These are phyloP conservation scores for Tyto alba DNA, from an alignment of 2,113 vertebrate species.

Conservation along the genomic window DNA sequence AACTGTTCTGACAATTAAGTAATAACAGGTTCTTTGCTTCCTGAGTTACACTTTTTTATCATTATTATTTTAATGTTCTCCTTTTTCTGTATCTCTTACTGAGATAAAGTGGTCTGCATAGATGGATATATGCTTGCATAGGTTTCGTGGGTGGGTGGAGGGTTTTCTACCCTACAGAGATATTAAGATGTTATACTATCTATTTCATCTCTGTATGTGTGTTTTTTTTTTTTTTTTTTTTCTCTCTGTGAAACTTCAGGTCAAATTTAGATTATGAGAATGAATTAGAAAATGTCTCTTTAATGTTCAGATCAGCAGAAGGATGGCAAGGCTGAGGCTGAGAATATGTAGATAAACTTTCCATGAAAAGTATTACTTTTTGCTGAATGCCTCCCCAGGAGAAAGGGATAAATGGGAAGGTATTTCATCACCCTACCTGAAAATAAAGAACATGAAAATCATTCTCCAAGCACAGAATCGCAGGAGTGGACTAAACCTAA, in stretches of 20 bases:
- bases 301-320: neutral
- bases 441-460: neutral
- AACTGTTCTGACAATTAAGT: slow-evolving; percentile 11
- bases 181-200: neutral
- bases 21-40: slow-evolving; percentile 2
- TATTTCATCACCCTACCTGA: neutral
- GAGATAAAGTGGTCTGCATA: neutral
- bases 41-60: neutral
- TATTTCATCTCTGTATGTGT: neutral
- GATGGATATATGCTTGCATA: neutral
- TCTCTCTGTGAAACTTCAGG: neutral
- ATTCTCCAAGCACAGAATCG: neutral
- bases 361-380: neutral
- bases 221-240: neutral
- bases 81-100: neutral
- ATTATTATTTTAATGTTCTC: neutral
- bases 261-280: neutral
- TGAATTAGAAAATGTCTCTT: neutral
- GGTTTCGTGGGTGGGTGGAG: neutral
- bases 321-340: neutral
- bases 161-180: neutral
- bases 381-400: neutral
- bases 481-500: neutral
- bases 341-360: neutral
- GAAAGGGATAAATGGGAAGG: neutral